Evolutionary conservation across 2,113 vertebrate genomes (phyloP).

Genomic region (Eretmochelys imbricata): DNA sequence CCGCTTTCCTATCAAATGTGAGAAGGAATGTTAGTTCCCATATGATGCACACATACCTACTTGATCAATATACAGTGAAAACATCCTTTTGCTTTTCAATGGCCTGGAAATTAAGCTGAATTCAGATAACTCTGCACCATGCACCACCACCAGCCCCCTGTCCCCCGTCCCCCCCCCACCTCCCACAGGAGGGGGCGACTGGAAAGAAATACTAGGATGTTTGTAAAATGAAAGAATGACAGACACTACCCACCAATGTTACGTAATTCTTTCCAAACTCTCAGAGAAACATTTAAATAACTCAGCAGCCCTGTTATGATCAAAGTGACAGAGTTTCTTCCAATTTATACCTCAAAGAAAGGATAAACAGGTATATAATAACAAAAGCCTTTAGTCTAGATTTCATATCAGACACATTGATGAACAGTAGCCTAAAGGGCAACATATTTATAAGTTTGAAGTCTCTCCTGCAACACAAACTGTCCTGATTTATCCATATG

Average conservation of each 20-base stretch:
- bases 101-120: not conserved
- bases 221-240: not conserved
- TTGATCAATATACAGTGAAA: not conserved
- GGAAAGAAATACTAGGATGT: not conserved
- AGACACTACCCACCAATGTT: not conserved
- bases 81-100: not conserved
- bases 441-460: constrained; percentile 81
- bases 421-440: constrained; percentile 81
- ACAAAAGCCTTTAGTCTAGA: constrained; percentile 71
- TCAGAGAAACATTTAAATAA: constrained; percentile 79
- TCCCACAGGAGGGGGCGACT: not conserved
- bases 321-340: constrained; percentile 79
- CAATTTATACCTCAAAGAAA: constrained; percentile 64
- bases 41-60: not conserved
- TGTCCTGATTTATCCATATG: constrained; percentile 80
- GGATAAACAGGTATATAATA: constrained; percentile 74
- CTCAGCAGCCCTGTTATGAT: constrained; percentile 78
- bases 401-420: constrained; percentile 76
- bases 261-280: not conserved
- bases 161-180: accelerated
- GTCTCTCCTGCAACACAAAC: constrained; percentile 75
- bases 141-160: too few relatives aligned
- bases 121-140: not conserved
- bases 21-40: not conserved
- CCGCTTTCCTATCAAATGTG: not conserved